Evolutionary conservation across 1,140 invertebrate species (phyloP), one percentile per base, ranked within the genome.

Genomic region (Pseudomyrmex pallidus): DNA sequence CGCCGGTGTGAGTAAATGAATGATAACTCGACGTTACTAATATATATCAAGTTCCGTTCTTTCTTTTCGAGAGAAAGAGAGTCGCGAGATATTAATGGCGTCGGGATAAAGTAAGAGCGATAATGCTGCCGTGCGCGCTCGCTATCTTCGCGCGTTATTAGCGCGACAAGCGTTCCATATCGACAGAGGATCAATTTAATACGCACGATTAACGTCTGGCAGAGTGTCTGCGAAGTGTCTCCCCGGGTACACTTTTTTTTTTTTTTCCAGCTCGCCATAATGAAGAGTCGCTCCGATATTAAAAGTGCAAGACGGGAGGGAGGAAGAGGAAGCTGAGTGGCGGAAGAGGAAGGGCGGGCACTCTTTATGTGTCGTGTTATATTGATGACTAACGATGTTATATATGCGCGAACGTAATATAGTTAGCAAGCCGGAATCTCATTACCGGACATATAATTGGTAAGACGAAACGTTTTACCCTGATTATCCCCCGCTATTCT

Each of bases 401-500:
- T 35, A 35, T 35, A 35, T 35, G 35, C 5, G 4, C 35, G 61
- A 82, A 82, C 70, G 77, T 88, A 88, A 88, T 88, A 83, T 87
- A 73, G 87, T 88, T 88, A 87, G 2, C 63, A 3, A 50, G 70
- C 48, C 57, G 56, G 54, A 35, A 35, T 84, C 84, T 87, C 85
- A 68, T 87, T 85, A 22, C 48, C 64, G 76, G 83, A 64, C 85
- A 63, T 88, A 72, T 88, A 85, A 88, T 88, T 88, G 87, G 61
- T 80, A 88, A 85, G 83, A 73, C 76, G 77, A 88, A 88, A 85
- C 86, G 67, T 61, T 88, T 87, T 85, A 76, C 86, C 52, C 86
- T 78, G 87, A 88, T 85, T 85, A 88, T 87, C 57, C 76, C 56
- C 64, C 70, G 22, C 50, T 52, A 56, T 46, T 48, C 52, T 35